phyloP scores from a whole-genome alignment of 2,888 invertebrate genomes.

The Clistopyga incitator region DNA sequence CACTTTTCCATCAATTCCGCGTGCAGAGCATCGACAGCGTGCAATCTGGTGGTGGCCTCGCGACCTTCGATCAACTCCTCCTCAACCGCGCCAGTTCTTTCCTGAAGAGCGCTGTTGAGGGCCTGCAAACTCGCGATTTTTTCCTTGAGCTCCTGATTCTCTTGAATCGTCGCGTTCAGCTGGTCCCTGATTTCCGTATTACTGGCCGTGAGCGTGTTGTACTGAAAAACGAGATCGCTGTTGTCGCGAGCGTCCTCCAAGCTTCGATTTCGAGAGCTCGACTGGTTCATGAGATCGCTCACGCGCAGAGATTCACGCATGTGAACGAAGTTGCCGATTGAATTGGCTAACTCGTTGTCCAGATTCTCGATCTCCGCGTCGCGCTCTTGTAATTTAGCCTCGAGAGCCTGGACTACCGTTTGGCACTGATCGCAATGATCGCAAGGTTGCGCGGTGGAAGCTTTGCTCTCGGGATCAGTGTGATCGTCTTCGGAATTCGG shows the following conservation, averaged over 20 bases:
- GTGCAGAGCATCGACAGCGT: slow-evolving; percentile 65
- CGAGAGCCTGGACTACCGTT: slow-evolving; percentile 83
- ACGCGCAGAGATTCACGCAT: slow-evolving; percentile 89
- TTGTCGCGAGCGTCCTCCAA: slow-evolving; percentile 85
- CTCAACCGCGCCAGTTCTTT: slow-evolving; percentile 79
- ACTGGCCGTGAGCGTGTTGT: slow-evolving; percentile 87
- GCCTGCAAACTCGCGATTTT: slow-evolving; percentile 86
- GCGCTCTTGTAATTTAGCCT: slow-evolving; percentile 91
- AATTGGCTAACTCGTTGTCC: slow-evolving; percentile 88
- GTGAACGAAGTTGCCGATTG: slow-evolving; percentile 87
- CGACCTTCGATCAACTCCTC: slow-evolving; percentile 71
- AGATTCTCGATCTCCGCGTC: slow-evolving; percentile 91
- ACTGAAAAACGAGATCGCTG: slow-evolving; percentile 87
- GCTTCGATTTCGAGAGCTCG: slow-evolving; percentile 81
- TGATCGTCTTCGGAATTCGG: slow-evolving; percentile 42
- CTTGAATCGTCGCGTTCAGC: slow-evolving; percentile 86
- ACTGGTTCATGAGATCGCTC: slow-evolving; percentile 86
- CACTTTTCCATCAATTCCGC: slow-evolving; percentile 65
- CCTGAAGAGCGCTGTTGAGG: slow-evolving; percentile 84
- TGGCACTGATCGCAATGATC: slow-evolving; percentile 79
- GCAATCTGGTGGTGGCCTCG: slow-evolving; percentile 69
- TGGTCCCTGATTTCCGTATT: slow-evolving; percentile 87
- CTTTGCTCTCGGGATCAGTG: slow-evolving; percentile 41
- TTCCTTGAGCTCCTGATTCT: slow-evolving; percentile 85
- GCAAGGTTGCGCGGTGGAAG: slow-evolving; percentile 62